Evolutionary conservation across 2,797 vertebrate genomes (phyloP), one percentile per base, ranked within the genome.

Genomic region (Anabas testudineus): DNA sequence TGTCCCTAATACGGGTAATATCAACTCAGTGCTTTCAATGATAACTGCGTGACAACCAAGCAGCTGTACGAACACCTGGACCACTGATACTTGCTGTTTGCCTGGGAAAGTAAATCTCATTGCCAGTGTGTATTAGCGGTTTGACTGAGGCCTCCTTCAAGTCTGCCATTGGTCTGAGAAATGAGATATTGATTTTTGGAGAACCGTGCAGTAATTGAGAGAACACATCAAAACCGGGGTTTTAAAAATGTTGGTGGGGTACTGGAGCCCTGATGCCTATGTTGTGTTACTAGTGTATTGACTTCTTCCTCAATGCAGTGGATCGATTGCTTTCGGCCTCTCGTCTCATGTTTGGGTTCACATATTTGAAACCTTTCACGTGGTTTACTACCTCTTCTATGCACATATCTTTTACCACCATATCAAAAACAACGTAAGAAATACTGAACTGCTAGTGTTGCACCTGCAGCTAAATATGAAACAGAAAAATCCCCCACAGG

Each of bases 121-220:
- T 83, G 84, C 84, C 83, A 83, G 76, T 78, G 82, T 79, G 84
- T 54, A 78, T 90, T 74, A 88, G 78, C 82, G 84, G 55, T 91
- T 92, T 83, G 80, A 88, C 84, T 83, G 90, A 88, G 81, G 82
- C 75, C 67, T 91, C 89, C 66, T 69, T 89, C 88, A 87, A 90
- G 81, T 80, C 76, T 92, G 86, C 90, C 88, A 78, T 72, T 86
- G 92, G 84, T 81, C 80, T 91, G 92, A 95, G 91, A 95, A 95
- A 95, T 94, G 76, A 93, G 90, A 76, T 94, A 95, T 95, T 57
- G 94, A 95, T 95, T 95, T 94, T 87, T 80, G 81, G 64, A 48
- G 66, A 64, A 77, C 78, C 67, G 34, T 81, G 81, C 39, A 26
- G 88, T 93, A 89, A 92, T 84, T 86, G 66, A 89, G 85, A 80